A percentile compares a stretch with the other conserved stretches of the same genome.
These are phyloP conservation scores for Cichlasoma orientale DNA, from an alignment of 2,797 vertebrate species.

Conservation along the genomic window DNA sequence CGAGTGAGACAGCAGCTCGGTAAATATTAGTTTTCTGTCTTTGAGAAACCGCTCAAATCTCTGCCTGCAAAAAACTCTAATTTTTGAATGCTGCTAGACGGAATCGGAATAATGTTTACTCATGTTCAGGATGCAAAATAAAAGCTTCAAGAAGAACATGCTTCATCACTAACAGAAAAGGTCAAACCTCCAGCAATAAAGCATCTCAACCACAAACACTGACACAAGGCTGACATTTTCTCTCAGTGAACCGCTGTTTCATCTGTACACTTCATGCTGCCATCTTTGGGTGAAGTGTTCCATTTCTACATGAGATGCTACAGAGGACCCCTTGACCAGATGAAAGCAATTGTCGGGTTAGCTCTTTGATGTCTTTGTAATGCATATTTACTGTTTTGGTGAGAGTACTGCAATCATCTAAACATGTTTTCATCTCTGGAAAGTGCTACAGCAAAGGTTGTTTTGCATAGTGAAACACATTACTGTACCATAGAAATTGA, in stretches of 20 bases:
- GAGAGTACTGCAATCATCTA: conserved; percentile 59
- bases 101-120: conserved; percentile 38
- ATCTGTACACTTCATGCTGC: conserved; percentile 58
- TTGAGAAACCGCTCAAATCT: conserved; percentile 26
- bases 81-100: not conserved
- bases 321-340: conserved; percentile 74
- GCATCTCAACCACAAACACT: conserved; percentile 61
- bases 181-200: conserved; percentile 69
- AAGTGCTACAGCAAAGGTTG: conserved; percentile 42
- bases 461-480: conserved; percentile 48
- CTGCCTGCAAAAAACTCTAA: not conserved
- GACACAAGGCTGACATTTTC: conserved; percentile 68
- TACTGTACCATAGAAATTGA: conserved; percentile 63
- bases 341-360: conserved; percentile 69
- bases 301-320: conserved; percentile 66
- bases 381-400: conserved; percentile 67
- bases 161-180: conserved; percentile 50
- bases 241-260: conserved; percentile 48
- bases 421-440: conserved; percentile 63
- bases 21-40: conserved; percentile 40
- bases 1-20: conserved; percentile 11
- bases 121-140: conserved; percentile 42
- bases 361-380: conserved; percentile 76
- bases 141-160: conserved; percentile 27
- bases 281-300: conserved; percentile 64